Percentiles rank a stretch among this genome's conserved stretches.
These are phyloP conservation scores for Allacma fusca DNA, from an alignment of 2,888 invertebrate species.

Conservation along the genomic window DNA sequence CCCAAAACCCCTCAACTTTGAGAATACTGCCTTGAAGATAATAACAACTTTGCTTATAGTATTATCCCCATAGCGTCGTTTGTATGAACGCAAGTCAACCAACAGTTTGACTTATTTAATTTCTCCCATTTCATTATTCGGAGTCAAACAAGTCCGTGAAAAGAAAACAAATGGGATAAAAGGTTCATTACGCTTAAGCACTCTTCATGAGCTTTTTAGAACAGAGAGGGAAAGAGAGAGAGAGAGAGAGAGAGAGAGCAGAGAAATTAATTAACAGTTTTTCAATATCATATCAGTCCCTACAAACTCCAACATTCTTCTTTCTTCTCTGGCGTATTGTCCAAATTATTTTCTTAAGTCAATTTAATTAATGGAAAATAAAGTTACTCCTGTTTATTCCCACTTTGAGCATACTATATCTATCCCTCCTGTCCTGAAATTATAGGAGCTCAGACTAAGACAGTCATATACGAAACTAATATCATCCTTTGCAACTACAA, in stretches of 20 bases:
- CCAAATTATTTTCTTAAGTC: background rate
- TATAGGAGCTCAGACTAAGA: no score
- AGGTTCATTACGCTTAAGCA: slow-evolving; percentile 26
- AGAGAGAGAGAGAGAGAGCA: slow-evolving; percentile 17
- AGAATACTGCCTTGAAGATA: background rate
- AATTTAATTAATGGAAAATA: background rate
- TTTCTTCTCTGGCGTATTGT: background rate
- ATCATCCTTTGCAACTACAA: no score
- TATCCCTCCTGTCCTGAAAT: no score
- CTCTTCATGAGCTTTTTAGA: slow-evolving; percentile 21
- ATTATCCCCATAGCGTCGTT: background rate
- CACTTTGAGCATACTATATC: no score
- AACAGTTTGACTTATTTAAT: slow-evolving; percentile 18
- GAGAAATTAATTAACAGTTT: slow-evolving; percentile 16
- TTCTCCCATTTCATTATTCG: background rate
- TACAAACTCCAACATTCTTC: background rate
- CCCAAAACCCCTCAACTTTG: no score
- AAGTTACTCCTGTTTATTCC: background rate
- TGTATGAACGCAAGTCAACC: background rate
- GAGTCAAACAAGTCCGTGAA: background rate
- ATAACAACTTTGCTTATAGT: background rate
- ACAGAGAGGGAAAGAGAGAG: slow-evolving; percentile 10
- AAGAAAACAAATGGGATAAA: slow-evolving; percentile 19
- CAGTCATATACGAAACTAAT: no score
- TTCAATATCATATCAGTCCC: slow-evolving; percentile 1